Evolutionary conservation across 2,888 invertebrate genomes (phyloP).

Genomic region (Tholera decimalis): DNA sequence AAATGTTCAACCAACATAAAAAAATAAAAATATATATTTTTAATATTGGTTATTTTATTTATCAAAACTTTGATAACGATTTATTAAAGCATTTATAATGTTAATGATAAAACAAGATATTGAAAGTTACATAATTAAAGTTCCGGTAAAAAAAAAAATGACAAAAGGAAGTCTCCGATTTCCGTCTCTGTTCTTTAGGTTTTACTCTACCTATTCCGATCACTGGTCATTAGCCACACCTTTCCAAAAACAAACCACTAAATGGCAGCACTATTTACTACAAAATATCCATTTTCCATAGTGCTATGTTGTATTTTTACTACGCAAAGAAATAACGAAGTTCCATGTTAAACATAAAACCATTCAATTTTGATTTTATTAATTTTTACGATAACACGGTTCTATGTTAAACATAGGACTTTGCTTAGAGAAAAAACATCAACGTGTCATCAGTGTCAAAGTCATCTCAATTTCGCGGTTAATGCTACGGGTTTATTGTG

Average conservation of each 20-base stretch:
- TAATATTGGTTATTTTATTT: too few relatives aligned
- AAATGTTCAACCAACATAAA: too few relatives aligned
- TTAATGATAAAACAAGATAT: too few relatives aligned
- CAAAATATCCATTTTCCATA: slow-evolving; percentile 11
- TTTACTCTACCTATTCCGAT: too few relatives aligned
- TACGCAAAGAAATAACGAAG: slow-evolving; percentile 24
- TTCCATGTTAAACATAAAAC: slow-evolving; percentile 28
- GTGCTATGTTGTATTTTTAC: slow-evolving; percentile 18
- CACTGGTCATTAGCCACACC: slow-evolving; percentile 11
- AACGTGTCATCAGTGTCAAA: slow-evolving; percentile 21
- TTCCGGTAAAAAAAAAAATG: too few relatives aligned
- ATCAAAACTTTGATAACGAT: too few relatives aligned
- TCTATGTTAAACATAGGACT: slow-evolving; percentile 25
- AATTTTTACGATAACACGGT: slow-evolving; percentile 19
- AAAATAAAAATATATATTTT: too few relatives aligned
- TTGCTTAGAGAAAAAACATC: slow-evolving; percentile 21
- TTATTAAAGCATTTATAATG: too few relatives aligned
- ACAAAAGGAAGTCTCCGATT: too few relatives aligned
- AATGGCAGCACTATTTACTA: slow-evolving; percentile 3
- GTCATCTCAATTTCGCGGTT: slow-evolving; percentile 25
- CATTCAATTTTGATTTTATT: slow-evolving; percentile 12
- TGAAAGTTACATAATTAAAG: too few relatives aligned
- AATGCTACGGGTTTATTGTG: slow-evolving; percentile 23
- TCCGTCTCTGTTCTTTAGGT: too few relatives aligned
- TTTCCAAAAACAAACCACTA: too few relatives aligned